Conservation (phyloP, 2,797 vertebrate genomes). For the Hippopotamyrus pictus region DNA sequence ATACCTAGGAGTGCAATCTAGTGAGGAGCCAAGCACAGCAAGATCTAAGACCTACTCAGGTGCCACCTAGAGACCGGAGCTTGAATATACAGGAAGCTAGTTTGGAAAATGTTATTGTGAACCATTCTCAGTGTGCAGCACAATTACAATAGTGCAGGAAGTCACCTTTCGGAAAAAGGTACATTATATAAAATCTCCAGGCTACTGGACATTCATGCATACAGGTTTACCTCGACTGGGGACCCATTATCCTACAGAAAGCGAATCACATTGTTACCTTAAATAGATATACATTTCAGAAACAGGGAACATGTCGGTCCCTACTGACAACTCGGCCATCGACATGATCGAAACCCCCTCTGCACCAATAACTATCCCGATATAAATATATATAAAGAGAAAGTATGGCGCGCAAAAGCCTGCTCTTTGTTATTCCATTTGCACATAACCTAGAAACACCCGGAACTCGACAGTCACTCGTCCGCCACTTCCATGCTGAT, state of each 20-base stretch:
- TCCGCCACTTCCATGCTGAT: neutral
- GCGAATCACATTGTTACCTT: neutral
- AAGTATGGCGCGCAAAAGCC: neutral
- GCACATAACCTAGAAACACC: conserved; percentile 43
- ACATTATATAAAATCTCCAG: neutral
- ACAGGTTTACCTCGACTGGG: neutral
- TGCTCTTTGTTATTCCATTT: neutral
- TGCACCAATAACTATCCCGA: neutral
- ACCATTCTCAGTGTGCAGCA: neutral
- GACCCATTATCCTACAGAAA: neutral
- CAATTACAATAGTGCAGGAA: conserved; percentile 6
- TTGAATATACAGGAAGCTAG: conserved; percentile 12
- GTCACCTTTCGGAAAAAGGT: neutral
- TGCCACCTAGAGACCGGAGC: neutral
- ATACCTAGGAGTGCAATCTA: neutral
- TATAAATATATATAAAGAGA: neutral
- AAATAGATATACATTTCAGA: neutral
- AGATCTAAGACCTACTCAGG: neutral
- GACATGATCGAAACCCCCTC: neutral
- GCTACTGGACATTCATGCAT: neutral
- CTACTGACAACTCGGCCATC: neutral
- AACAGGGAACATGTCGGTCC: neutral
- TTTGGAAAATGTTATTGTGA: conserved; percentile 3
- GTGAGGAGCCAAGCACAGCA: neutral
- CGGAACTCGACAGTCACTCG: conserved; percentile 52